Evolutionary conservation across 2,888 invertebrate genomes (phyloP), one percentile per base, ranked within the genome.

Genomic region (Chouioia cunea): DNA sequence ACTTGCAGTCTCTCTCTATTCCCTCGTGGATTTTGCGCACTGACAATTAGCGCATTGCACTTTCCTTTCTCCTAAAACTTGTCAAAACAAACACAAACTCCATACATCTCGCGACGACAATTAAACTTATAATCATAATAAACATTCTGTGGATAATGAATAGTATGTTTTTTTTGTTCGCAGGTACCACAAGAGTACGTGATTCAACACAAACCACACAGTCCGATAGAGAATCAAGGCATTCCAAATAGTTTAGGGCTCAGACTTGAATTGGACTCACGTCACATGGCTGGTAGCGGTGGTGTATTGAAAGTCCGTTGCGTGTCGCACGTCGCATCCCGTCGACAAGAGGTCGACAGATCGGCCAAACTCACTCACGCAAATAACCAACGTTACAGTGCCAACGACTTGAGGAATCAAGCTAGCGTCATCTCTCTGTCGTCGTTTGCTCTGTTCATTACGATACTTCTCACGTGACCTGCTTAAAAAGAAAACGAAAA

Each of bases 321-420:
- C 73, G 54, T 78, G 36, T 77, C 83, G n/a, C 64, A 74, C 44
- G 79, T 83, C 10, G 82, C 82, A 27, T 76, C 78, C 15, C 73
- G 66, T n/a, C 57, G 58, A 6, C 76, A 58, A 65, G 77, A 76
- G 12, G 57, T 71, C 16, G 77, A 77, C 57, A 79, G 76, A 15
- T 71, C 48, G 15, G 77, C 80, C 0, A 75, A 73, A 52, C 76
- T 79, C 74, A 77, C 77, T 1, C 77, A 79, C 65, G 79, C 81
- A 16, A 80, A 82, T 73, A 82, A 82, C 72, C 79, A 82, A 59
- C 77, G 80, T 64, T 76, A 80, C 64, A 81, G 81, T 70, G 78
- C 82, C 12, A 78, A 77, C 43, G 80, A 81, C 67, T 65, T 76
- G 6, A 71, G 77, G 27, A 77, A 74, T 18, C 63, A 57, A 52